Evolutionary conservation across 2,888 invertebrate species (phyloP).

Genomic region (Melipona beecheii): DNA sequence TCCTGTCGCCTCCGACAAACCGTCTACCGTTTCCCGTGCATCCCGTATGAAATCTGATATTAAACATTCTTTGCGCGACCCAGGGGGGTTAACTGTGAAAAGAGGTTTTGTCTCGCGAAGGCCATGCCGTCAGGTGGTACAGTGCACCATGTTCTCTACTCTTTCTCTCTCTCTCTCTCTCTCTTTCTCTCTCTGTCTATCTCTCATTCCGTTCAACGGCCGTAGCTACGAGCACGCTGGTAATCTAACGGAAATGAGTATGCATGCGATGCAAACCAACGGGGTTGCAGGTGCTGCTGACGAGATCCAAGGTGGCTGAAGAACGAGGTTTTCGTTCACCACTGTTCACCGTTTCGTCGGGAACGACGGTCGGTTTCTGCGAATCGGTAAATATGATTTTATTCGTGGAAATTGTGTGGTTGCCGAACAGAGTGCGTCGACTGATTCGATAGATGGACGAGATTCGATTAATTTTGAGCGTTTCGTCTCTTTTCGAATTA

Average conservation of each 20-base stretch:
- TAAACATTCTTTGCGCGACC: slow-evolving; percentile 77
- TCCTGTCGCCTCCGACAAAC: slow-evolving; percentile 46
- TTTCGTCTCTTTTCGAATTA: neutral
- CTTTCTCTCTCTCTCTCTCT: neutral
- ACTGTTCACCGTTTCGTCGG: neutral
- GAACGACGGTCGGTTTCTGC: neutral
- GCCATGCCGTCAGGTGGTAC: slow-evolving; percentile 41
- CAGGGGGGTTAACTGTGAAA: slow-evolving; percentile 65
- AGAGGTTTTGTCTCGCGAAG: slow-evolving; percentile 51
- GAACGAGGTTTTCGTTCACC: slow-evolving; percentile 19
- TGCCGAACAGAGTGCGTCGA: neutral
- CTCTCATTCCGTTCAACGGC: slow-evolving; percentile 13
- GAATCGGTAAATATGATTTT: slow-evolving; percentile 17
- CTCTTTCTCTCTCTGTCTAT: neutral
- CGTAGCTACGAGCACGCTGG: slow-evolving; percentile 1
- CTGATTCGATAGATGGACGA: neutral
- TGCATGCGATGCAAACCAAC: slow-evolving; percentile 33
- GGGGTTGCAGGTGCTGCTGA: slow-evolving; percentile 42
- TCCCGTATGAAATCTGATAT: slow-evolving; percentile 79
- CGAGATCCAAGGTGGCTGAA: slow-evolving; percentile 5
- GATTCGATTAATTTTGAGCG: neutral
- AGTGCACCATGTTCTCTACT: neutral
- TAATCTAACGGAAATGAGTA: slow-evolving; percentile 51
- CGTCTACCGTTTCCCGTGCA: slow-evolving; percentile 45
- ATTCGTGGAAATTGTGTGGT: neutral